Evolutionary conservation across 2,797 vertebrate genomes (phyloP).

Genomic region (Pteropus rufus): DNA sequence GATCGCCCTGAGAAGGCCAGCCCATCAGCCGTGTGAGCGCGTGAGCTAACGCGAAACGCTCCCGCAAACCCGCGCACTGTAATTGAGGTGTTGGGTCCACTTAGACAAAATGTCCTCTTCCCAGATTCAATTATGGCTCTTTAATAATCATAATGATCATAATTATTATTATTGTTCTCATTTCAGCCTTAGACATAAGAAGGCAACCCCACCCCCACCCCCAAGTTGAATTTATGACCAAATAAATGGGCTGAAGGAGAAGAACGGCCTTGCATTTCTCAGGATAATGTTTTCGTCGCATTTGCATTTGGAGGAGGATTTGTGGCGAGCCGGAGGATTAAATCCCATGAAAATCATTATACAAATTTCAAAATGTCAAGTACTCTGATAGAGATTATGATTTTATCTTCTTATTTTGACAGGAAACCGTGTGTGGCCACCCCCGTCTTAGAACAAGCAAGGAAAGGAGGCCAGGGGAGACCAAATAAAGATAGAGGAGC

Average conservation of each 20-base stretch:
- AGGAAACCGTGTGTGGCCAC: conserved; percentile 81
- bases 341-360: conserved; percentile 83
- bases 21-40: background rate
- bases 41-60: background rate
- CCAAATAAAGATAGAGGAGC: conserved; percentile 81
- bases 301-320: conserved; percentile 82
- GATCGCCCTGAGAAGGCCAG: background rate
- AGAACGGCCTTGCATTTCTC: conserved; percentile 64
- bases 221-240: conserved; percentile 52
- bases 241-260: conserved; percentile 68
- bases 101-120: background rate
- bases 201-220: background rate
- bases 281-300: conserved; percentile 71
- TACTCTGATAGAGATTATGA: conserved; percentile 81
- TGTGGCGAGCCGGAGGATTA: conserved; percentile 80
- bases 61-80: background rate
- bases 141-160: background rate
- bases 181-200: background rate
- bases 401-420: conserved; percentile 86
- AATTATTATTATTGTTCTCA: background rate
- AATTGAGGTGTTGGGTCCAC: background rate
- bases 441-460: conserved; percentile 61
- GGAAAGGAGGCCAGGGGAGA: conserved; percentile 70
- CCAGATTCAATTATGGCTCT: background rate
- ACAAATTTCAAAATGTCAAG: conserved; percentile 85